These are phyloP conservation scores for Caretta caretta DNA, from an alignment of 2,113 vertebrate genomes.

Conservation along the genomic window DNA sequence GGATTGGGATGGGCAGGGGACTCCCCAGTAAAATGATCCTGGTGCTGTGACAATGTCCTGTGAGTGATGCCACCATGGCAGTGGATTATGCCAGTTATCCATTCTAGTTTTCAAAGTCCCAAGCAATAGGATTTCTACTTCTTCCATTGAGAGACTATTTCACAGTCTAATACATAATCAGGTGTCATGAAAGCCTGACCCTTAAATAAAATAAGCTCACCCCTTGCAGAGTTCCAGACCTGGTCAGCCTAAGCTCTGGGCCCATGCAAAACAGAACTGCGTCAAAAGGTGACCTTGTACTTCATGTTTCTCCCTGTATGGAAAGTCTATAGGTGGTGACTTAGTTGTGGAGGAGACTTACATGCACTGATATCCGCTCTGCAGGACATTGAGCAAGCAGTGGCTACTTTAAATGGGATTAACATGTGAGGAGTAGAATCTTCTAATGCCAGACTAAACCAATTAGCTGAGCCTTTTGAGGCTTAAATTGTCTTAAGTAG, in stretches of 20 bases:
- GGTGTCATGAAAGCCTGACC: background rate
- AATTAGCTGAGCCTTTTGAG: background rate
- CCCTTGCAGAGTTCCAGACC: background rate
- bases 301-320: background rate
- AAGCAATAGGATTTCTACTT: background rate
- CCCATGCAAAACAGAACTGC: background rate
- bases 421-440: background rate
- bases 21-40: conserved; percentile 7
- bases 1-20: conserved; percentile 33
- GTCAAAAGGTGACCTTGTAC: background rate
- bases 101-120: background rate
- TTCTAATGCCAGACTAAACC: background rate
- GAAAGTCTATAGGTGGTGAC: background rate
- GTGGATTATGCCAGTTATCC: background rate
- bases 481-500: background rate
- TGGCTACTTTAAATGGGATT: background rate
- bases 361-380: fast-evolving
- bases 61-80: background rate
- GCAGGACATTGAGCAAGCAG: background rate
- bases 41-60: conserved; percentile 12
- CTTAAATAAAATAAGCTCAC: background rate
- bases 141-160: background rate
- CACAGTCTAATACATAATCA: background rate
- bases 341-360: background rate
- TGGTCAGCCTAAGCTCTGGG: background rate